These are phyloP conservation scores for Avahi laniger DNA, from an alignment of 2,797 vertebrate genomes.

Conservation along the genomic window DNA sequence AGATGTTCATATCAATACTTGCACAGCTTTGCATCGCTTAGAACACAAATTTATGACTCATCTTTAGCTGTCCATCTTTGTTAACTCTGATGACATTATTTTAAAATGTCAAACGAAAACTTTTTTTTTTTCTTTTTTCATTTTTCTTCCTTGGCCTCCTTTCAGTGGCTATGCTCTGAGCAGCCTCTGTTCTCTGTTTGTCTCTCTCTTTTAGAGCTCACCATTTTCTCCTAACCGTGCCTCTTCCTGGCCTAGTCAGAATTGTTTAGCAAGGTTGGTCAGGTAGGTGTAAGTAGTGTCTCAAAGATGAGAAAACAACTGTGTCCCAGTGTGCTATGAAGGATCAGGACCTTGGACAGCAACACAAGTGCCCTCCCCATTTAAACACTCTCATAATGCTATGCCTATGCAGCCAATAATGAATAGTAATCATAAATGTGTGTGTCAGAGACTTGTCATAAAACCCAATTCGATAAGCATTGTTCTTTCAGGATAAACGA, in stretches of 20 bases:
- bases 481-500: slow-evolving; percentile 3
- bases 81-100: slow-evolving; percentile 28
- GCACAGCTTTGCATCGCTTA: background rate
- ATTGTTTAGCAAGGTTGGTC: background rate
- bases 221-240: background rate
- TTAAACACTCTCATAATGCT: background rate
- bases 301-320: background rate
- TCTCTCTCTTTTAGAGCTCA: background rate
- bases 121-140: background rate
- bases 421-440: background rate
- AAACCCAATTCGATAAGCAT: background rate
- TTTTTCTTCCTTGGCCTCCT: background rate
- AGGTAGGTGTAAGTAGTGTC: background rate
- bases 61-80: slow-evolving; percentile 20
- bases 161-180: background rate
- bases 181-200: background rate
- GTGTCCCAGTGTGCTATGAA: background rate
- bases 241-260: background rate
- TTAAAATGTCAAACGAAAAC: background rate
- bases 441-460: background rate
- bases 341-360: slow-evolving; percentile 76
- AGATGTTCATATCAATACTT: background rate
- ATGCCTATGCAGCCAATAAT: background rate
- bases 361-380: background rate
- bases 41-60: slow-evolving; percentile 6